phyloP scores from a whole-genome alignment of 1,140 invertebrate genomes.

The Papilio machaon region DNA sequence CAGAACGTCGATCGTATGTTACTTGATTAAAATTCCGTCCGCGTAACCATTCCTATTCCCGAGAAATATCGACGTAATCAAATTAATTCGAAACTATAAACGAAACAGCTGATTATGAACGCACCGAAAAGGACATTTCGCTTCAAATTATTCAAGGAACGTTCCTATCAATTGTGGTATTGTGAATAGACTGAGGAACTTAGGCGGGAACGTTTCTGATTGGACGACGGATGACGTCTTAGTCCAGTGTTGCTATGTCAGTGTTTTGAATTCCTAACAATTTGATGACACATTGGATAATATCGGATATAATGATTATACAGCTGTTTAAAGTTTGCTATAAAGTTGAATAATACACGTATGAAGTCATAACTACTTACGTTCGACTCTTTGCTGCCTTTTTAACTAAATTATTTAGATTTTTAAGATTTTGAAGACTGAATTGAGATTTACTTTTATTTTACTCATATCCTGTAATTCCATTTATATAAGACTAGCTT shows the following conservation, averaged over 20 bases:
- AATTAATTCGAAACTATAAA: conserved; percentile 21
- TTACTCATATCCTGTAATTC: too few species aligned
- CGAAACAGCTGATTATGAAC: conserved; percentile 24
- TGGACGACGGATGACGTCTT: neutral
- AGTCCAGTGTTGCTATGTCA: conserved; percentile 8
- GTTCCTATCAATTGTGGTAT: neutral
- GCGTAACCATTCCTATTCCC: neutral
- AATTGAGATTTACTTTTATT: neutral
- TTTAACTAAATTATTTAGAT: neutral
- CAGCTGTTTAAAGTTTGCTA: neutral
- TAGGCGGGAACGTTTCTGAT: conserved; percentile 1
- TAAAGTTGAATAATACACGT: neutral
- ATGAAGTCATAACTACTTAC: neutral
- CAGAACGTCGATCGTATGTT: neutral
- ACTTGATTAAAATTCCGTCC: neutral
- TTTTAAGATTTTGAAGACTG: neutral
- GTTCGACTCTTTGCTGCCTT: neutral
- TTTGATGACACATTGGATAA: neutral
- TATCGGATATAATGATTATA: neutral
- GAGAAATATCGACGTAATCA: conserved; percentile 13
- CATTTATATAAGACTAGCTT: too few species aligned
- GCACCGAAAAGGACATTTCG: conserved; percentile 6
- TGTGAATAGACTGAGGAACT: conserved; percentile 4
- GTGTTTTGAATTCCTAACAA: conserved; percentile 7
- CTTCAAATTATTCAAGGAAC: neutral